Conservation (phyloP, 64 coral and sea anemone species). For the Pocillopora damicornis region DNA sequence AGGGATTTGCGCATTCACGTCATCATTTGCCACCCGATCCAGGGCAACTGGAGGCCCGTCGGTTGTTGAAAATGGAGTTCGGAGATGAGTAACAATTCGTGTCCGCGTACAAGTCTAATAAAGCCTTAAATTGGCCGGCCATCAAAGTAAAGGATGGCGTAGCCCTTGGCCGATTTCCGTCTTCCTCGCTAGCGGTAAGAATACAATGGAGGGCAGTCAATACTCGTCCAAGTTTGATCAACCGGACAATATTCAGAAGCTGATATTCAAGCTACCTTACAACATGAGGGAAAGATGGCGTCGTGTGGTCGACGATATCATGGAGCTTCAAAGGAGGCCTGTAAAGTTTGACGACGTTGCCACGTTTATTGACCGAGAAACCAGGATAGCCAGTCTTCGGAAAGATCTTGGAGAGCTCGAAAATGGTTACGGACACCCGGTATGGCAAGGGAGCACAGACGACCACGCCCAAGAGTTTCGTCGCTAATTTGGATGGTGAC, state of each 20-base stretch:
- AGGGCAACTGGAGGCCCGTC: slow-evolving; percentile 6
- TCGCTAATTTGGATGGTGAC: background rate
- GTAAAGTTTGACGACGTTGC: slow-evolving; percentile 33
- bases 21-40: slow-evolving; percentile 6
- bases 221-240: slow-evolving; percentile 56
- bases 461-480: background rate
- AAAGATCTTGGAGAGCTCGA: background rate
- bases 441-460: background rate
- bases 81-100: slow-evolving; percentile 19
- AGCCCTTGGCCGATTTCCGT: slow-evolving; percentile 38
- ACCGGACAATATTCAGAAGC: slow-evolving; percentile 21
- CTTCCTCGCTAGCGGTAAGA: slow-evolving; percentile 41
- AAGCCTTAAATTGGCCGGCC: slow-evolving; percentile 7
- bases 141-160: slow-evolving; percentile 4
- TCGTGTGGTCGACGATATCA: slow-evolving; percentile 35
- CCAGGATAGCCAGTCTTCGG: background rate
- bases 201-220: slow-evolving; percentile 38
- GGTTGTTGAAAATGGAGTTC: slow-evolving; percentile 28
- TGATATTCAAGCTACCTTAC: slow-evolving; percentile 41
- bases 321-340: background rate
- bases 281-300: slow-evolving; percentile 53
- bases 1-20: slow-evolving; percentile 39
- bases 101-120: slow-evolving; percentile 17
- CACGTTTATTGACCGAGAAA: background rate
- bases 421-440: background rate